Percentiles rank a stretch among this genome's conserved stretches.
phyloP scores from a whole-genome alignment of 2,113 vertebrate species.

The Phalacrocorax aristotelis region DNA sequence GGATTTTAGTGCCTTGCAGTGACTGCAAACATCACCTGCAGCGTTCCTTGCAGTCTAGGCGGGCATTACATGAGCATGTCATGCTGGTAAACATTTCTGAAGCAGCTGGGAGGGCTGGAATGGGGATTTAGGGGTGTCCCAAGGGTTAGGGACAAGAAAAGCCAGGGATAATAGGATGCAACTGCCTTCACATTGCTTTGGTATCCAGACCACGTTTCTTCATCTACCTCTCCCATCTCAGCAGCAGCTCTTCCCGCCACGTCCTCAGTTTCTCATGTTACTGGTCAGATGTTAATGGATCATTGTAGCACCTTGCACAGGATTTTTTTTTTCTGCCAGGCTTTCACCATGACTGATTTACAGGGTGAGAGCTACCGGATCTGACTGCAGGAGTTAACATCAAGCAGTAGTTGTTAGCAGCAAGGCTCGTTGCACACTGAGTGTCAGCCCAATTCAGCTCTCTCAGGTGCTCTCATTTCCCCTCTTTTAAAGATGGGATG shows the following conservation, averaged over 20 bases:
- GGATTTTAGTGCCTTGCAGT: not conserved
- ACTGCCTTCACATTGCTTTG: not conserved
- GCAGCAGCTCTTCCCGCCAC: accelerated
- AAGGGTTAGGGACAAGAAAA: not conserved
- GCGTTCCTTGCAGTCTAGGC: not conserved
- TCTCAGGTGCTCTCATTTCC: not conserved
- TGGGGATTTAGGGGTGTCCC: not conserved
- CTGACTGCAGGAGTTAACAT: not conserved
- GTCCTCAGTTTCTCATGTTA: not conserved
- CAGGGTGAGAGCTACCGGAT: not conserved
- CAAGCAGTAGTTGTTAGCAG: not conserved
- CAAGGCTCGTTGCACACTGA: not conserved
- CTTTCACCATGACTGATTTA: not conserved
- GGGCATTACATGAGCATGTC: accelerated
- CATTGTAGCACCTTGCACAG: not conserved
- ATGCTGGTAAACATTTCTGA: accelerated
- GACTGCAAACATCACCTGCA: not conserved
- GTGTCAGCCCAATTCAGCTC: not conserved
- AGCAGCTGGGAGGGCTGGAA: not conserved
- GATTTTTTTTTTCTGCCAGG: not conserved
- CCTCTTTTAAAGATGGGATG: not conserved
- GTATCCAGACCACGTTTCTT: not conserved
- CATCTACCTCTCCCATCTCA: not conserved
- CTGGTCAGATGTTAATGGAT: not conserved
- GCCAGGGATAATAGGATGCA: not conserved